Conservation (phyloP, 2,888 invertebrate genomes). For the Philaethria dido region DNA sequence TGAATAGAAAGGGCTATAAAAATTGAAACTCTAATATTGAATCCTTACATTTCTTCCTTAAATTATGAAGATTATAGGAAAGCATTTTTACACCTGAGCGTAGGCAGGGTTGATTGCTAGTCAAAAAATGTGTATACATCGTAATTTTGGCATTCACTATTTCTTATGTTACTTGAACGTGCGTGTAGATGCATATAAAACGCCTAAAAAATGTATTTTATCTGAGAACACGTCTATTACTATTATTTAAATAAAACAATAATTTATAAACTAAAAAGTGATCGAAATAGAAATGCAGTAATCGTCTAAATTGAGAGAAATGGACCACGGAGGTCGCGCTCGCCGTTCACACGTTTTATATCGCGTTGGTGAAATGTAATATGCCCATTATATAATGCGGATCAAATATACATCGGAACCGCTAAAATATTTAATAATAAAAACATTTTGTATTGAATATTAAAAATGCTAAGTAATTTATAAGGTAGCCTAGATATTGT, state of each 20-base stretch:
- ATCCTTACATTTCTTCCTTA: too few species aligned
- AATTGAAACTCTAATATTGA: too few species aligned
- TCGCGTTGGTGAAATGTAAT: slow-evolving; percentile 44
- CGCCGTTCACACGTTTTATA: slow-evolving; percentile 49
- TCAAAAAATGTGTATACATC: neutral
- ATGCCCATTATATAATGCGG: slow-evolving; percentile 31
- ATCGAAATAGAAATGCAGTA: slow-evolving; percentile 70
- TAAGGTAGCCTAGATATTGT: too few species aligned
- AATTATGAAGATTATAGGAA: too few species aligned
- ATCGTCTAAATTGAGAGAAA: slow-evolving; percentile 74
- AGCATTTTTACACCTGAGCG: neutral
- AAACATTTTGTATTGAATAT: too few species aligned
- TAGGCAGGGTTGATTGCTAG: neutral
- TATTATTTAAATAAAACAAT: slow-evolving; percentile 54
- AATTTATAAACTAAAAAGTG: slow-evolving; percentile 70
- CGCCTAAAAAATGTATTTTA: too few species aligned
- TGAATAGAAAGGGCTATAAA: too few species aligned
- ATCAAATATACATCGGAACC: neutral
- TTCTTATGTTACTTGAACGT: too few species aligned
- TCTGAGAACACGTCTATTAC: too few species aligned
- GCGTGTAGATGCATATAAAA: too few species aligned
- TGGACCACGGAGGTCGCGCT: slow-evolving; percentile 62
- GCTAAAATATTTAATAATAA: neutral
- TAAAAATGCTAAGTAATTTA: too few species aligned
- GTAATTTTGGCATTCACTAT: neutral